Evolutionary conservation across 2,113 vertebrate genomes (phyloP).

Genomic region (Arvicanthis niloticus): DNA sequence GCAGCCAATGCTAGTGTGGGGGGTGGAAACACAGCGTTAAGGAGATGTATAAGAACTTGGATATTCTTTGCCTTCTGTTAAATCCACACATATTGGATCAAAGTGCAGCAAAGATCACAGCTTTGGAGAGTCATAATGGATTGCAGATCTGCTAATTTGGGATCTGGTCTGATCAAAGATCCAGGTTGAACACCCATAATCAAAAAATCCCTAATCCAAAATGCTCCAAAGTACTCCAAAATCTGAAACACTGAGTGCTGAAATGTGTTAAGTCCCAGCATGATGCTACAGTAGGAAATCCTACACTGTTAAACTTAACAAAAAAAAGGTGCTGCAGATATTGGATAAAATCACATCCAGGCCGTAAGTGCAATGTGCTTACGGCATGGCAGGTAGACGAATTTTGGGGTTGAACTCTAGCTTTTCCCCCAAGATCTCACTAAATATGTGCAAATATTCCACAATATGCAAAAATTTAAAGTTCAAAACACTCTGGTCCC

Average conservation of each 20-base stretch:
- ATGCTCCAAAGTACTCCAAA: not conserved
- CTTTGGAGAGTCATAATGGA: conserved; percentile 9
- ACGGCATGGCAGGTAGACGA: not conserved
- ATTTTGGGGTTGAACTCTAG: not conserved
- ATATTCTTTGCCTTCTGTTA: conserved; percentile 17
- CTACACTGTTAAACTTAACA: not conserved
- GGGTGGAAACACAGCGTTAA: not conserved
- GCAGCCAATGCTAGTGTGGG: not conserved
- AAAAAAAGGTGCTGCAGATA: not conserved
- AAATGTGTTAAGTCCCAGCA: not conserved
- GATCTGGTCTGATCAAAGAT: not conserved
- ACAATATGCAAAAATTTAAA: not conserved
- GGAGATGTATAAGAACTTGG: not conserved
- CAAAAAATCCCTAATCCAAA: not conserved
- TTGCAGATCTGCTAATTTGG: not conserved
- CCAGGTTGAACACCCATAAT: not conserved
- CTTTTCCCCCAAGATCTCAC: not conserved
- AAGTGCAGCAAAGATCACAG: not conserved
- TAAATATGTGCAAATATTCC: not conserved
- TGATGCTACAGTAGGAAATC: not conserved
- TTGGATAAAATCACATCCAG: no score
- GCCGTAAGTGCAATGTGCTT: not conserved
- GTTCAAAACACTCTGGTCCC: not conserved
- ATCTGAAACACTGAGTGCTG: no score
- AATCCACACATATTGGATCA: not conserved